These are phyloP conservation scores for Pedicia rivosa DNA, from an alignment of 2,888 invertebrate genomes.

Conservation along the genomic window DNA sequence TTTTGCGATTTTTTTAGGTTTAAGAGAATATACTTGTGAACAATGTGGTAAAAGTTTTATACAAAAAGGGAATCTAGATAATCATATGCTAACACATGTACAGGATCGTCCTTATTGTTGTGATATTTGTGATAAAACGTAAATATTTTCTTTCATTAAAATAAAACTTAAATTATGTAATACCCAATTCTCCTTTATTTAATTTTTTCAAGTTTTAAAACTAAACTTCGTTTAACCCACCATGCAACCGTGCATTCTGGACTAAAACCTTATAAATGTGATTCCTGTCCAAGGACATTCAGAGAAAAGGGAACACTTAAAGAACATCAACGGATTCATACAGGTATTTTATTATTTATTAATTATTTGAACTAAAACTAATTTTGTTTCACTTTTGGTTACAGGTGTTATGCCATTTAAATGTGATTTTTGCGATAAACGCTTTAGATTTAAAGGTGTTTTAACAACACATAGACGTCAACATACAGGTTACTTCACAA, in stretches of 20 bases:
- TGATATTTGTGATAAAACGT: slow-evolving; percentile 28
- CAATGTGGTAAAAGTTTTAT: slow-evolving; percentile 34
- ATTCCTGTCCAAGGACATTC: slow-evolving; percentile 42
- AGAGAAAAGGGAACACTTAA: slow-evolving; percentile 54
- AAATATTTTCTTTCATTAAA: slow-evolving; percentile 8
- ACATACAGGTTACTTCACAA: too few species aligned
- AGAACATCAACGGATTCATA: slow-evolving; percentile 60
- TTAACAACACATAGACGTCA: slow-evolving; percentile 56
- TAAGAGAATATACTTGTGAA: slow-evolving; percentile 28
- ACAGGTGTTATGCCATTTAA: slow-evolving; percentile 64
- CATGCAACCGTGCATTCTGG: slow-evolving; percentile 42
- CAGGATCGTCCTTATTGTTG: slow-evolving; percentile 31
- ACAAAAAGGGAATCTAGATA: slow-evolving; percentile 32
- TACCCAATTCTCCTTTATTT: not conserved
- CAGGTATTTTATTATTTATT: too few species aligned
- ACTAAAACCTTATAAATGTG: slow-evolving; percentile 42
- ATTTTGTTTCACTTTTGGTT: too few species aligned
- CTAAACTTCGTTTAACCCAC: slow-evolving; percentile 16
- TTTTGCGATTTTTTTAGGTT: slow-evolving; percentile 13
- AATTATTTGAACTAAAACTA: too few species aligned
- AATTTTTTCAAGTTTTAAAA: slow-evolving; percentile 17
- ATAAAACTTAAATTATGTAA: not conserved
- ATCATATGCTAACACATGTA: slow-evolving; percentile 35
- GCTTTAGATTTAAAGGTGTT: slow-evolving; percentile 60
- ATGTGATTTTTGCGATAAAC: slow-evolving; percentile 59